A percentile compares a stretch with the other conserved stretches of the same genome.
These are phyloP conservation scores for Athetis lepigone DNA, from an alignment of 2,888 invertebrate genomes.

Conservation along the genomic window DNA sequence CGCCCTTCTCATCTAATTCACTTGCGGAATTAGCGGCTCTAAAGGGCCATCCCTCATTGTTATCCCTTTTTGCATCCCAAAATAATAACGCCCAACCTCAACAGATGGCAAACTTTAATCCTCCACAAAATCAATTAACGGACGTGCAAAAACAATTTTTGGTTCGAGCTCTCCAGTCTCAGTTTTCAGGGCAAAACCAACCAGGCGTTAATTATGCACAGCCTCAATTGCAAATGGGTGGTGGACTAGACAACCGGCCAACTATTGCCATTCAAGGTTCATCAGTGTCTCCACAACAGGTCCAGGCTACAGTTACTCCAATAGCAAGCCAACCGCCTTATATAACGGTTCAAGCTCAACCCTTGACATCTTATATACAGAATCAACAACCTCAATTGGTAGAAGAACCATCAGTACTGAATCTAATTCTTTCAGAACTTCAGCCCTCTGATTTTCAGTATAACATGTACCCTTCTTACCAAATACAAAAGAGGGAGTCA, in stretches of 20 bases:
- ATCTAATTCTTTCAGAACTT: constrained; percentile 66
- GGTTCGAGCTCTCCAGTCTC: constrained; percentile 50
- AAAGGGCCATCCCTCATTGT: constrained; percentile 50
- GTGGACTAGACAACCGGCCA: constrained; percentile 28
- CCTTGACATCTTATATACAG: constrained; percentile 40
- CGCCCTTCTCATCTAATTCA: constrained; percentile 36
- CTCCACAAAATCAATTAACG: constrained; percentile 54
- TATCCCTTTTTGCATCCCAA: constrained; percentile 57
- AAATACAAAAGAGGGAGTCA: constrained; percentile 59
- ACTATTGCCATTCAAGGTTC: constrained; percentile 19
- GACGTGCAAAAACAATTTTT: constrained; percentile 61
- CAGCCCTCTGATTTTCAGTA: constrained; percentile 49
- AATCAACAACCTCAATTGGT: constrained; percentile 46
- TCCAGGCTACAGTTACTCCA: constrained; percentile 52
- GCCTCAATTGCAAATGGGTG: constrained; percentile 30
- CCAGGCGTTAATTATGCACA: constrained; percentile 27
- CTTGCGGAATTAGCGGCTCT: constrained; percentile 56
- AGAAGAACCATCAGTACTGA: constrained; percentile 62
- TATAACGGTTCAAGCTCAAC: constrained; percentile 66
- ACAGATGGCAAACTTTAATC: constrained; percentile 45
- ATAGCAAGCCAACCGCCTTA: constrained; percentile 56
- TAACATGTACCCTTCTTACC: constrained; percentile 51
- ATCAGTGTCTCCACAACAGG: constrained; percentile 33
- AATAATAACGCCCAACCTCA: constrained; percentile 39
- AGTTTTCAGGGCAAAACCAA: constrained; percentile 48